phyloP scores from a whole-genome alignment of 2,888 invertebrate genomes.

The Cephus nigrinus region DNA sequence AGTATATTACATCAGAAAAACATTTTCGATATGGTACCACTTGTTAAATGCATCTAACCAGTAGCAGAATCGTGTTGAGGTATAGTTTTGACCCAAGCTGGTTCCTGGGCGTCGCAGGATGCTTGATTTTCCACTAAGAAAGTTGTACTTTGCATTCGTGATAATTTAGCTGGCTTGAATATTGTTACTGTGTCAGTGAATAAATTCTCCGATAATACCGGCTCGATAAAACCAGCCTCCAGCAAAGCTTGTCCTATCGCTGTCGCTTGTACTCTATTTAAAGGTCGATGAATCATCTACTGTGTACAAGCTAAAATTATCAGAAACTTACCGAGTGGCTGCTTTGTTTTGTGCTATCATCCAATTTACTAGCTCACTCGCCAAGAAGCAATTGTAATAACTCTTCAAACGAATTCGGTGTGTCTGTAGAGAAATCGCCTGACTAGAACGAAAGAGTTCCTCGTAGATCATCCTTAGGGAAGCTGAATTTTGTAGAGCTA shows the following conservation, averaged over 20 bases:
- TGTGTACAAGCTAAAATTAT: not conserved
- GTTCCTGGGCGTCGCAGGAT: constrained; percentile 70
- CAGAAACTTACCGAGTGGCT: constrained; percentile 73
- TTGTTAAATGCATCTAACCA: constrained; percentile 42
- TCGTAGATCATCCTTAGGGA: constrained; percentile 74
- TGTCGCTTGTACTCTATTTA: constrained; percentile 76
- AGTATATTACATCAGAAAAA: not conserved
- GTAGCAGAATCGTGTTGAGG: constrained; percentile 67
- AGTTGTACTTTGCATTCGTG: constrained; percentile 54
- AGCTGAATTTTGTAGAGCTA: constrained; percentile 70
- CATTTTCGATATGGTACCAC: not conserved
- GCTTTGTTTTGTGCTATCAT: constrained; percentile 82
- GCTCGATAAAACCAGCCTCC: constrained; percentile 80
- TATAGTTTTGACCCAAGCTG: constrained; percentile 74
- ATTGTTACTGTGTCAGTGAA: constrained; percentile 68
- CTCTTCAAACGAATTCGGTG: constrained; percentile 79
- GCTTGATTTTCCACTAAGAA: constrained; percentile 64
- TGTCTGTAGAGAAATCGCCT: constrained; percentile 72
- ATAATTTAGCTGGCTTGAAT: constrained; percentile 66
- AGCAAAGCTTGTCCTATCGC: constrained; percentile 83
- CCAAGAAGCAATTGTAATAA: constrained; percentile 81
- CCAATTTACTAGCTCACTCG: constrained; percentile 87
- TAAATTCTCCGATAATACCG: constrained; percentile 63
- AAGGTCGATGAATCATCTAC: not conserved
- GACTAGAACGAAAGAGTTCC: constrained; percentile 70